Conservation (phyloP, 2,888 invertebrate species). For the Drosophila koepferae region DNA sequence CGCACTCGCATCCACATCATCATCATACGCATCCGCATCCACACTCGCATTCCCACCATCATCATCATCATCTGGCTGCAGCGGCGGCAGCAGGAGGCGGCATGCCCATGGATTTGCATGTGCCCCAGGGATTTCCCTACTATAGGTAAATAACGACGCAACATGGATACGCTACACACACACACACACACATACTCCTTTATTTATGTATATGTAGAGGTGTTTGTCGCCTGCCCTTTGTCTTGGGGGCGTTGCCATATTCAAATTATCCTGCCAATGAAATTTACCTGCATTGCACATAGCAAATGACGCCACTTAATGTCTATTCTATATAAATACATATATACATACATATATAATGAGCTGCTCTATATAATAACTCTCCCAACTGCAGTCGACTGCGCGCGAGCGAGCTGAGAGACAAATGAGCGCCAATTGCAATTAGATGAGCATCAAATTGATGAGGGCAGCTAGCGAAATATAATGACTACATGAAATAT, state of each 20-base stretch:
- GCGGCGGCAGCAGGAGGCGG: conserved; percentile 85
- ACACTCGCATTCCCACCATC: conserved; percentile 85
- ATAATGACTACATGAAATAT: not conserved
- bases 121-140: conserved; percentile 95
- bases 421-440: conserved; percentile 46
- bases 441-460: conserved; percentile 45
- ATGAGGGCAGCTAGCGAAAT: conserved; percentile 12
- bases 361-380: not conserved
- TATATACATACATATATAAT: conserved; percentile 2
- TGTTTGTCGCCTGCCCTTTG: conserved; percentile 52
- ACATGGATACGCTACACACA: conserved; percentile 9
- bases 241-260: conserved; percentile 70
- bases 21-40: conserved; percentile 85
- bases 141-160: conserved; percentile 88
- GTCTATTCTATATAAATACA: conserved; percentile 1
- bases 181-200: not conserved
- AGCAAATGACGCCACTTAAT: conserved; percentile 40
- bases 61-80: conserved; percentile 85
- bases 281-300: conserved; percentile 23
- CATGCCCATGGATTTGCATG: conserved; percentile 96
- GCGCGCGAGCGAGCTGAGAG: not conserved
- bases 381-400: not conserved
- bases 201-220: not conserved
- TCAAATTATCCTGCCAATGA: conserved; percentile 69
- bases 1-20: conserved; percentile 66